phyloP scores from a whole-genome alignment of 2,888 invertebrate species.

The Hyposoter didymator region DNA sequence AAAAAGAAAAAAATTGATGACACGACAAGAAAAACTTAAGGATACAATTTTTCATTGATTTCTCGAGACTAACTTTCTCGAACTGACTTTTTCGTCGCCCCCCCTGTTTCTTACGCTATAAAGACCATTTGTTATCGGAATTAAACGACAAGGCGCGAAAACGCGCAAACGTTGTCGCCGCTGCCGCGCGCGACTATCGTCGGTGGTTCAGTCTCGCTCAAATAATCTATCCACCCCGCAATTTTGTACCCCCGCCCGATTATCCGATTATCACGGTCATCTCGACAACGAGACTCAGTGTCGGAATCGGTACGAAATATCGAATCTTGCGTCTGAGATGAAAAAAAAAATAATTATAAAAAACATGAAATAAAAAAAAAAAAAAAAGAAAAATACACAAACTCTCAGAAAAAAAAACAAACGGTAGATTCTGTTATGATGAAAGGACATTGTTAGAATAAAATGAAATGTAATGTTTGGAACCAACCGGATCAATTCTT shows the following conservation, averaged over 20 bases:
- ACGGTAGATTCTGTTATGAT: conserved; percentile 32
- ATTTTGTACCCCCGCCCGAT: conserved; percentile 9
- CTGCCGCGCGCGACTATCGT: conserved; percentile 53
- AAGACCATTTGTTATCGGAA: conserved; percentile 27
- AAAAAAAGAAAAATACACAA: neutral
- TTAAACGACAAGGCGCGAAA: neutral
- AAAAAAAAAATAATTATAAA: conserved; percentile 6
- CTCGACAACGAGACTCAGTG: conserved; percentile 18
- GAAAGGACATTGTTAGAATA: conserved; percentile 52
- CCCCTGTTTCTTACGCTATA: conserved; percentile 2
- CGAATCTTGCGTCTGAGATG: conserved; percentile 29
- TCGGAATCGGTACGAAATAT: conserved; percentile 12
- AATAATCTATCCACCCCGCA: conserved; percentile 15
- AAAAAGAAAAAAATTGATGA: conserved; percentile 8
- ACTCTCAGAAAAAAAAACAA: neutral
- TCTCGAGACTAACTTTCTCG: conserved; percentile 24
- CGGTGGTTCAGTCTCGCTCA: conserved; percentile 65
- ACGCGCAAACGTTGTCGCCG: neutral
- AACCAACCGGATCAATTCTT: conserved; percentile 52
- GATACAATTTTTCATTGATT: conserved; percentile 6
- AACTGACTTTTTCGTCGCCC: neutral
- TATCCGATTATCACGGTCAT: conserved; percentile 25
- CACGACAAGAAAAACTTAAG: conserved; percentile 17
- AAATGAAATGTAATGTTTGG: conserved; percentile 53
- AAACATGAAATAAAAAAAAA: conserved; percentile 6